Evolutionary conservation across 2,113 vertebrate genomes (phyloP), one percentile per base, ranked within the genome.

Genomic region (Crocuta crocuta): DNA sequence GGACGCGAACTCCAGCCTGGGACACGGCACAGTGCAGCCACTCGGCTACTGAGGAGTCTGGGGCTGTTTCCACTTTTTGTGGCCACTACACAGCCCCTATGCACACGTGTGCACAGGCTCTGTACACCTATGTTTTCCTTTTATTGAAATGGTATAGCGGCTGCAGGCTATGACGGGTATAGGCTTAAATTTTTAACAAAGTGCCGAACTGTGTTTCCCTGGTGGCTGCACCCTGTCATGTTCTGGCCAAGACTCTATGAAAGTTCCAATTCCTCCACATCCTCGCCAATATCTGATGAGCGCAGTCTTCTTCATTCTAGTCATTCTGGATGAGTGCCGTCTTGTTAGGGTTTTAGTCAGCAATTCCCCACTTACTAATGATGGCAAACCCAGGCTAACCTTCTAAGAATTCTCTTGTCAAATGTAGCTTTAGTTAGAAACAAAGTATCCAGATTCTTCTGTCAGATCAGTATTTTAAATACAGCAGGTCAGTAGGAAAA

Each of bases 161-260:
- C 31, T 68, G 48, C 19, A 31, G 58, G n/a, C 35, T 2, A 23
- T 0, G 23, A 35, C 4, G 45, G 71, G 63, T 35, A 2, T 35
- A 5, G 53, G n/a, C 10, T 79, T 79, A 43, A 39, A 53, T 78
- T 89, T 74, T 61, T 45, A 79, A 85, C 26, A 48, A 94, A 79
- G 11, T 48, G 35, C 7, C 11, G 31, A 73, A 61, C 21, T 19
- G 26, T 23, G 61, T 17, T 78, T 35, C 65, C 70, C 53, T 16
- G 8, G 8, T 2, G 35, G 17, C 68, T 33, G 2, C 2, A 33
- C 24, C 35, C 10, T 65, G 26, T 39, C 61, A 39, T 43, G 8
- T 11, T 4, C 28, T 35, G 4, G 7, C 26, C 33, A 45, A 43
- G 31, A 19, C 9, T 0, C 0, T 2, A 12, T 0, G 4, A 5